Conservation (phyloP, 2,888 invertebrate genomes). For the Thymelicus sylvestris region DNA sequence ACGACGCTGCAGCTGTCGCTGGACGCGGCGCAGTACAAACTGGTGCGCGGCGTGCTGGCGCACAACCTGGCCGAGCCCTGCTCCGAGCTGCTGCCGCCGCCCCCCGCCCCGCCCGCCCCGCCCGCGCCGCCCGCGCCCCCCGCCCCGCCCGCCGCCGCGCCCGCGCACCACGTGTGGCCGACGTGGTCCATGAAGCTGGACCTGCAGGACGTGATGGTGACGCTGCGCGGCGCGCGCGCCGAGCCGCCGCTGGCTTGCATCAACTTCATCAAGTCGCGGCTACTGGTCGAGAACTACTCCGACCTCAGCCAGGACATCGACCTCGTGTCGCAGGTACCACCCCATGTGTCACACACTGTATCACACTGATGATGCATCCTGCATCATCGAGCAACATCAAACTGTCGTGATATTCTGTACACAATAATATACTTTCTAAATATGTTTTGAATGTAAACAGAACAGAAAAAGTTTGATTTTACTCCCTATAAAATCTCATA, state of each 20-base stretch:
- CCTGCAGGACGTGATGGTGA: constrained; percentile 93
- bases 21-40: constrained; percentile 93
- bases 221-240: constrained; percentile 85
- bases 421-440: no score
- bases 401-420: no score
- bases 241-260: constrained; percentile 90
- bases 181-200: constrained; percentile 91
- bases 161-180: constrained; percentile 85
- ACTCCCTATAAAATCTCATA: no score
- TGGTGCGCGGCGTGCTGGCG: constrained; percentile 93
- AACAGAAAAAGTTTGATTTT: no score
- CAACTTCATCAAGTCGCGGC: constrained; percentile 95
- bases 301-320: constrained; percentile 96
- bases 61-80: constrained; percentile 95
- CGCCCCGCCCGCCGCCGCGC: constrained; percentile 48
- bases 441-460: no score
- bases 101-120: constrained; percentile 40
- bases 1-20: constrained; percentile 93
- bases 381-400: no score
- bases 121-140: constrained; percentile 27
- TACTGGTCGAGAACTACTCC: constrained; percentile 94
- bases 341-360: no score
- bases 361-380: no score
- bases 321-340: constrained; percentile 91
- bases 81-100: constrained; percentile 56